These are phyloP conservation scores for Antheraea yamamai DNA, from an alignment of 2,888 invertebrate genomes.

Conservation along the genomic window DNA sequence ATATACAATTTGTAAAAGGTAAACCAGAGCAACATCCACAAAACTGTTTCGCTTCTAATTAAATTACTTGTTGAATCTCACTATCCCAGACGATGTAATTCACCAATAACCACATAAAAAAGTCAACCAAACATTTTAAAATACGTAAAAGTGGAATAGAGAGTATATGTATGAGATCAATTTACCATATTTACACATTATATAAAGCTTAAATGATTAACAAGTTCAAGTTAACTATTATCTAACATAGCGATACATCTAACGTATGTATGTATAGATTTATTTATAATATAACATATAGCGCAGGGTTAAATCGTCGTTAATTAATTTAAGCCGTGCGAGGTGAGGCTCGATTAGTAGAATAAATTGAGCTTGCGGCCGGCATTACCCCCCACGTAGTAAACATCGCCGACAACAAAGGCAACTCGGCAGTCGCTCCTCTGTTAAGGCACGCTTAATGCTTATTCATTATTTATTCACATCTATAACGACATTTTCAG, in stretches of 20 bases:
- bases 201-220: not conserved
- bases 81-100: not conserved
- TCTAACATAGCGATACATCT: not conserved
- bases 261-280: constrained; percentile 24
- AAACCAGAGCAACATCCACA: too few relatives aligned
- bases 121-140: not conserved
- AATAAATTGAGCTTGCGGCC: constrained; percentile 76
- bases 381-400: constrained; percentile 68
- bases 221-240: not conserved
- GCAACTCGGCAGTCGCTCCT: constrained; percentile 57
- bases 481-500: constrained; percentile 79
- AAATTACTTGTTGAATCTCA: not conserved
- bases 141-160: not conserved
- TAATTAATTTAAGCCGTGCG: constrained; percentile 74
- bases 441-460: constrained; percentile 68
- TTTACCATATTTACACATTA: not conserved
- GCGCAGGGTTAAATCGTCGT: constrained; percentile 63
- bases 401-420: constrained; percentile 75
- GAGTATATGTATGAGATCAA: not conserved
- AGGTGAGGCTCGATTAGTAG: constrained; percentile 74
- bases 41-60: not conserved
- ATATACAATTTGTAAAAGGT: not conserved
- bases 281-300: constrained; percentile 51
- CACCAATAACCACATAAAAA: not conserved
- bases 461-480: constrained; percentile 80